phyloP scores from a whole-genome alignment of 1,140 invertebrate genomes.

The Cyphomyrmex costatus region DNA sequence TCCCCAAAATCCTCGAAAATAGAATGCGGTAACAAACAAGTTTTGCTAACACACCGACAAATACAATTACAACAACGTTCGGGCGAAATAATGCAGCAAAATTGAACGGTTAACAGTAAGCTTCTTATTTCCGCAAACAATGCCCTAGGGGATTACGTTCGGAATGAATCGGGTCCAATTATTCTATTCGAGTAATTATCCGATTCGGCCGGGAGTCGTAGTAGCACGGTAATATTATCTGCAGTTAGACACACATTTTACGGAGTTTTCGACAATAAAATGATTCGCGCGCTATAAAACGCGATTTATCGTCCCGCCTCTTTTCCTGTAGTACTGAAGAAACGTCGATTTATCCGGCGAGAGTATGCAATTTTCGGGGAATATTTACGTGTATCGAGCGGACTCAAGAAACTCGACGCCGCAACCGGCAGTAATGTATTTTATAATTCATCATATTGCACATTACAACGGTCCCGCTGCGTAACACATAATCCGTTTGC shows the following conservation, averaged over 20 bases:
- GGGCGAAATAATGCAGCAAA: conserved; percentile 55
- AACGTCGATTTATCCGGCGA: conserved; percentile 44
- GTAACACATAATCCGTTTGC: conserved; percentile 59
- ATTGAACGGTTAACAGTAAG: conserved; percentile 38
- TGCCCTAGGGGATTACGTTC: conserved; percentile 40
- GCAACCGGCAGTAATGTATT: conserved; percentile 59
- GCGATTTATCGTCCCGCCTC: conserved; percentile 33
- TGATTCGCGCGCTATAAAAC: conserved; percentile 50
- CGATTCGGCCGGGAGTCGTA: conserved; percentile 15
- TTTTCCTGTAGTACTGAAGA: conserved; percentile 4
- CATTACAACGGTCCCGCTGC: conserved; percentile 50
- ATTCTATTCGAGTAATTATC: conserved; percentile 59
- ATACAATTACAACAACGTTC: conserved; percentile 45
- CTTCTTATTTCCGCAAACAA: conserved; percentile 48
- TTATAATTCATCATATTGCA: conserved; percentile 67
- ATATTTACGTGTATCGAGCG: conserved; percentile 35
- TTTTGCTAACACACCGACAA: conserved; percentile 1
- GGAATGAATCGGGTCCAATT: conserved; percentile 51
- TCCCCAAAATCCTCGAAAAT: conserved; percentile 8
- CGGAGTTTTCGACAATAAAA: conserved; percentile 55
- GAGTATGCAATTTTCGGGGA: conserved; percentile 33
- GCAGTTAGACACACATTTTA: conserved; percentile 39
- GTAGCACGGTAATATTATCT: conserved; percentile 33
- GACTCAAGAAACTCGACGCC: conserved; percentile 27
- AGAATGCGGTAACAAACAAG: conserved; percentile 5